Base-by-base conservation (phyloP, 2,797 vertebrate genomes). In the Amblyraja radiata region DNA sequence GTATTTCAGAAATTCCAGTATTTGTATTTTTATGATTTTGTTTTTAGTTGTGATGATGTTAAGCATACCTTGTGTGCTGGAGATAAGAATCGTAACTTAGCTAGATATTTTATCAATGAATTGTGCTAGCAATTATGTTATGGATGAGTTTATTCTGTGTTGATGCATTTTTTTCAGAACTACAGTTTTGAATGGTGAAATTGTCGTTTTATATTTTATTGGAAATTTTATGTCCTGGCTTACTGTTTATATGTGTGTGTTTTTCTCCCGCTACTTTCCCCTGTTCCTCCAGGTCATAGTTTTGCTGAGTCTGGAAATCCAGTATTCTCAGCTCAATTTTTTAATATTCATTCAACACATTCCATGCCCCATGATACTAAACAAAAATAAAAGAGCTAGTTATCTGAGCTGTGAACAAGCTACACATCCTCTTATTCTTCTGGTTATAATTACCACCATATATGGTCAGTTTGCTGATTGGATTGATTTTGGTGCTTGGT, bases 1-100 rank as follows among this genome's bases (percentile, higher is more conserved):
- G 90, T 92, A 92, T 92, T 76, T 92, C 90, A 92, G 36, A 28
- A 76, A 92, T 92, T 92, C 90, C 71, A 92, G 71, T 92, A n/a
- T 54, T 92, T 92, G 71, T 92, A 92, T 54, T 92, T 92, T 76
- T 63, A 65, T 39, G 68, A 84, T 84, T 46, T 73, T 92, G 74
- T 71, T 76, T 74, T 73, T 73, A 46, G 36, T 91, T 74, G 84
- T 74, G 90, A 28, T 74, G 90, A 28, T 76, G 14, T 76, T 74
- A 92, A 91, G 88, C 32, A 92, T 58, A 92, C 23, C 71, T 90
- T 90, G 71, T 91, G 28, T 54, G 86, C 65, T 90, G 54, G 71
- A 74, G 23, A 92, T 74, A 74, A 36, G 63, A 32, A 76, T 74
- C 36, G 46, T 76, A 74, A 58, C 54, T 92, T 92, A 92, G 90